These are phyloP conservation scores for Dromiciops gliroides DNA, from an alignment of 2,113 vertebrate genomes.

Conservation along the genomic window DNA sequence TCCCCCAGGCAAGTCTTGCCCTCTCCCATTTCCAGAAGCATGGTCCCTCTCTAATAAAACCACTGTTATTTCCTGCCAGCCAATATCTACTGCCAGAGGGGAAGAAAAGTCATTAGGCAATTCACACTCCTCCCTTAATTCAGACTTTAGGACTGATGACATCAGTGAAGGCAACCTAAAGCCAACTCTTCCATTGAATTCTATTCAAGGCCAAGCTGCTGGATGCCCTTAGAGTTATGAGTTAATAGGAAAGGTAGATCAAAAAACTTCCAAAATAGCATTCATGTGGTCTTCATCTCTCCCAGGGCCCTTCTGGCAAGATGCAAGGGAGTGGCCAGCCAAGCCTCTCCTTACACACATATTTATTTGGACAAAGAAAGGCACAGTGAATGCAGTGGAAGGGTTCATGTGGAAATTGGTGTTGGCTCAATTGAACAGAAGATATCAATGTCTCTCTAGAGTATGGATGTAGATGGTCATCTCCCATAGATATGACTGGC, in stretches of 20 bases:
- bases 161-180: slow-evolving; percentile 16
- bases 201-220: background rate
- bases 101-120: slow-evolving; percentile 17
- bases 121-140: slow-evolving; percentile 17
- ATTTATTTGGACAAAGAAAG: background rate
- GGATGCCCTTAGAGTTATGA: background rate
- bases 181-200: background rate
- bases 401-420: background rate
- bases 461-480: background rate
- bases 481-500: background rate
- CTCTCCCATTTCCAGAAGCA: background rate
- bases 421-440: too few species aligned
- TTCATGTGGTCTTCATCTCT: background rate
- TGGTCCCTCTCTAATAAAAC: background rate
- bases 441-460: background rate
- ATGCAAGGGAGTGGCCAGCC: background rate
- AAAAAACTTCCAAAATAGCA: background rate
- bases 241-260: background rate
- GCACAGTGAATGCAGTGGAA: background rate
- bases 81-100: background rate
- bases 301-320: background rate
- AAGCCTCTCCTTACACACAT: background rate
- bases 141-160: background rate
- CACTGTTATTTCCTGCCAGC: background rate
- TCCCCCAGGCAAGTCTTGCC: background rate